These are phyloP conservation scores for Leptinotarsa haldemani DNA, from an alignment of 2,888 invertebrate species.

Conservation along the genomic window DNA sequence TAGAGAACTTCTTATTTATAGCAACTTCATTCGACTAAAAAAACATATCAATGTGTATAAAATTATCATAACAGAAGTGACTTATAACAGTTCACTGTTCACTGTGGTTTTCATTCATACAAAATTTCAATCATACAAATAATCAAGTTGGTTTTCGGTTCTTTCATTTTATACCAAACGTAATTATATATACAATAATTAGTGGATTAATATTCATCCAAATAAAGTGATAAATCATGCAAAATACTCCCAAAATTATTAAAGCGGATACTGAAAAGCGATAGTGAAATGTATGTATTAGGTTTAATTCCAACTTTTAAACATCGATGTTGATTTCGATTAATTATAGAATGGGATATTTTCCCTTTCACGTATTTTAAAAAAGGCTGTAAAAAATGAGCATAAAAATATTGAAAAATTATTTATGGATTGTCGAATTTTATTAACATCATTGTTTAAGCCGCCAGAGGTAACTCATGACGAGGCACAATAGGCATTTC, in stretches of 20 bases:
- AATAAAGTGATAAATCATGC: neutral
- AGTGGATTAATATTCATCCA: neutral
- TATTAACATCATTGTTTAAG: too few relatives aligned
- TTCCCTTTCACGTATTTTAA: neutral
- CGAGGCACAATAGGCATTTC: too few relatives aligned
- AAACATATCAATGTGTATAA: neutral
- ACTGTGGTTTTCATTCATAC: neutral
- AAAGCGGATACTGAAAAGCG: neutral
- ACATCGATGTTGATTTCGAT: neutral
- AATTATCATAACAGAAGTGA: neutral
- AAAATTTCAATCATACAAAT: neutral
- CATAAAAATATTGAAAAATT: too few relatives aligned
- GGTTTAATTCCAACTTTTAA: neutral
- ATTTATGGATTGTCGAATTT: too few relatives aligned
- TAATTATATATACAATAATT: neutral
- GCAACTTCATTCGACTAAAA: neutral
- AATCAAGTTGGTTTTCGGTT: neutral
- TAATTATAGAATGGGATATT: neutral
- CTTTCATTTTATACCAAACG: neutral
- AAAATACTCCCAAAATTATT: neutral
- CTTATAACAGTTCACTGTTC: neutral
- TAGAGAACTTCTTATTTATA: too few relatives aligned
- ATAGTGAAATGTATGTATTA: neutral
- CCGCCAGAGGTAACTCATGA: too few relatives aligned
- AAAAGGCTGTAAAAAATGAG: neutral